Base-by-base conservation (phyloP, 2,113 vertebrate genomes). In the Dendrocopos noguchii region DNA sequence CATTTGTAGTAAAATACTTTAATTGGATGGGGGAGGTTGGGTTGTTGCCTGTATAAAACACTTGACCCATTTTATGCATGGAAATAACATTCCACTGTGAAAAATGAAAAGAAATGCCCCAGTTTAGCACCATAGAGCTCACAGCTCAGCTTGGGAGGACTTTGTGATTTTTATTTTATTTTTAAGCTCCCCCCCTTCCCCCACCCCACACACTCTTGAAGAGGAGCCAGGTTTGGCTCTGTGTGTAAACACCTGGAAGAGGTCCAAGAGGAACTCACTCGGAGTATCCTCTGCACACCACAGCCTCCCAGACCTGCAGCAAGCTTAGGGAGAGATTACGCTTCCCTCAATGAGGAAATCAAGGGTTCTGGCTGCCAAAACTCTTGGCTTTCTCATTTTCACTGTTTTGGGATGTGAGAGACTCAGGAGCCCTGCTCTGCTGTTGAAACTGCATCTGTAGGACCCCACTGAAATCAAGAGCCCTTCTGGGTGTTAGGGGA, bases 161-260 rank as follows among this genome's bases (percentile, higher is more conserved):
- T 91, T 93, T 55, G 92, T 83, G 91, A 95, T 96, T 96, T 97
- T 96, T 92, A 94, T 94, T 94, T 96, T 94, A 88, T 80, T 91
- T 94, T 87, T 85, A 59, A 95, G 88, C 59, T 84, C 65, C 1
- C 29, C n/a, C 22, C 84, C 77, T 94, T 86, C 76, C 92, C 74
- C 64, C 78, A 66, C 42, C 17, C 0, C 46, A 80, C 1, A 0
- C 53, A 65, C 81, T 95, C 87, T 95, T 97, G 97, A 98, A 90
- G 91, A 68, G 34, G n/a, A 97, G 98, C 97, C 97, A 98, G 96
- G 94, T 97, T 97, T 97, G 97, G 96, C 96, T 95, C 94, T 93
- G 96, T 97, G 97, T 98, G 97, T 97, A 97, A 98, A 98, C 97
- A 97, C 96, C 97, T 98, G 98, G 98, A 96, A 61, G 74, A 6